Percentiles rank a stretch among this genome's conserved stretches.
These are phyloP conservation scores for Rhagium mordax DNA, from an alignment of 2,888 invertebrate genomes.

Conservation along the genomic window DNA sequence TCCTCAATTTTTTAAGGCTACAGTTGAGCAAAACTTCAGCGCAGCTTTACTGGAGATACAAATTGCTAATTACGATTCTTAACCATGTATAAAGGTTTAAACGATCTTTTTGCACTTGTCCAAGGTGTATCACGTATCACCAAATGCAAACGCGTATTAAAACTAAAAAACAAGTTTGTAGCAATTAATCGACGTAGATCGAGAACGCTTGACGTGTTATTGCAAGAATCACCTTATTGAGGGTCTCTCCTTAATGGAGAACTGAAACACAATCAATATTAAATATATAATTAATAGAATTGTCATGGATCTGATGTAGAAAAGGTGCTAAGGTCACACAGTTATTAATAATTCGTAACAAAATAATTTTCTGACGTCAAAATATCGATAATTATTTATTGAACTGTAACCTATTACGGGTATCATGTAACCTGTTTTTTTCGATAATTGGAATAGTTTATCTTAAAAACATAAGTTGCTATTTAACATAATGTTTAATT, in stretches of 20 bases:
- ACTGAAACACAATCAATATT: conserved; percentile 39
- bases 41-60: too few relatives aligned
- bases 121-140: too few relatives aligned
- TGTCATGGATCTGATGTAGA: conserved; percentile 41
- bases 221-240: neutral
- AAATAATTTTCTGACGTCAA: conserved; percentile 46
- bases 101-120: too few relatives aligned
- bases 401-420: conserved; percentile 1
- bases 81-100: too few relatives aligned
- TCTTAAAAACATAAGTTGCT: too few relatives aligned
- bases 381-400: conserved; percentile 37
- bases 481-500: too few relatives aligned
- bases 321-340: conserved; percentile 49
- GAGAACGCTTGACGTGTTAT: conserved; percentile 6
- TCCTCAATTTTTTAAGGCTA: too few relatives aligned
- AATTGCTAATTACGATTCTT: too few relatives aligned
- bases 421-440: neutral
- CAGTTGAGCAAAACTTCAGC: too few relatives aligned
- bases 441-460: conserved; percentile 2
- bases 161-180: too few relatives aligned
- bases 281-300: conserved; percentile 41
- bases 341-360: conserved; percentile 43
- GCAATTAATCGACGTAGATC: neutral
- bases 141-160: too few relatives aligned
- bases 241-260: neutral